A percentile compares a stretch with the other conserved stretches of the same genome.
Evolutionary conservation across 2,113 vertebrate species (phyloP).

Genomic region (Paramormyrops kingsleyae): DNA sequence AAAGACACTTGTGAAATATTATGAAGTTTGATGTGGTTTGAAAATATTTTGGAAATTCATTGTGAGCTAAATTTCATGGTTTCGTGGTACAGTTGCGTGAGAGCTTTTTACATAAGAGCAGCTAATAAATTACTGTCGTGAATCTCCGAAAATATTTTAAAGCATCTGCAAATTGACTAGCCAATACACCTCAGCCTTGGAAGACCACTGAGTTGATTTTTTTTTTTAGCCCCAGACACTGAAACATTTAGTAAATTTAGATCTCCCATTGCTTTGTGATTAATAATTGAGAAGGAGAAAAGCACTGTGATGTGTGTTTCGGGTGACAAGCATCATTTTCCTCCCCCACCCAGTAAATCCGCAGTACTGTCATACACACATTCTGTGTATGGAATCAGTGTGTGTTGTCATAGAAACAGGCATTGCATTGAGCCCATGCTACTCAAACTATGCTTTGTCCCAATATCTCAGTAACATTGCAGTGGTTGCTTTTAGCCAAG

Average conservation of each 20-base stretch:
- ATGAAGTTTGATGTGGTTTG: not conserved
- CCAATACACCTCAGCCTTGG: not conserved
- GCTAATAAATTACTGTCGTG: not conserved
- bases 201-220: not conserved
- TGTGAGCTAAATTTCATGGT: not conserved
- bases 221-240: not conserved
- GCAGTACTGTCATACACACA: not conserved
- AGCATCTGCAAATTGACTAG: not conserved
- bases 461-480: not conserved
- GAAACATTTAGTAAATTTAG: not conserved
- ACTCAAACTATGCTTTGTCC: not conserved
- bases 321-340: not conserved
- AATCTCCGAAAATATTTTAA: not conserved
- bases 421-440: not conserved
- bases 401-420: not conserved
- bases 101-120: not conserved
- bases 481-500: not conserved
- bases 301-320: not conserved
- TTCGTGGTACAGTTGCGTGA: not conserved
- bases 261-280: not conserved
- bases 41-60: conserved; percentile 2
- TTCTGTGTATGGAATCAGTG: not conserved
- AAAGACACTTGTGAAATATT: not conserved
- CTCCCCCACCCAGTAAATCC: not conserved
- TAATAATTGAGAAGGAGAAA: not conserved